phyloP scores from a whole-genome alignment of 2,797 vertebrate species.

The Scyliorhinus canicula region DNA sequence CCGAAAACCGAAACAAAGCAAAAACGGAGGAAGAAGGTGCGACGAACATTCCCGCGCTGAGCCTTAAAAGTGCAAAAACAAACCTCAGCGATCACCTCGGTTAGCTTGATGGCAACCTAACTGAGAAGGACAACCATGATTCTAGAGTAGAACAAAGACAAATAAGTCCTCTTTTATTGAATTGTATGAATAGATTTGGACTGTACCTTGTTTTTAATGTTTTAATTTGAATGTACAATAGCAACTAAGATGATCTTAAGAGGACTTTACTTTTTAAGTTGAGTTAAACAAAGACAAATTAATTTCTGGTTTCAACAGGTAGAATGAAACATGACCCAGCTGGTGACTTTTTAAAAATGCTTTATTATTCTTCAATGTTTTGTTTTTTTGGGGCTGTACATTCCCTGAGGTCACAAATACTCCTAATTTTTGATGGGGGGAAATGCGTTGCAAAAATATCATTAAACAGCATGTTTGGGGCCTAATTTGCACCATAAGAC shows the following conservation, averaged over 20 bases:
- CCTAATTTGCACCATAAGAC: constrained; percentile 15
- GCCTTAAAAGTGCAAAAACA: constrained; percentile 41
- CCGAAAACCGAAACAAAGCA: constrained; percentile 54
- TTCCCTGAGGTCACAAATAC: background rate
- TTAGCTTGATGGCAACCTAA: background rate
- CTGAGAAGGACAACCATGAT: constrained; percentile 36
- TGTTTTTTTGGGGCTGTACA: background rate
- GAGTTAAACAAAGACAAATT: constrained; percentile 21
- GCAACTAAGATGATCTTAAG: constrained; percentile 32
- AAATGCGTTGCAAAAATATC: background rate
- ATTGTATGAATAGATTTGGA: constrained; percentile 24
- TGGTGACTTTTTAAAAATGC: background rate
- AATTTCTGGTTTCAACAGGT: constrained; percentile 30
- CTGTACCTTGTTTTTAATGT: constrained; percentile 17
- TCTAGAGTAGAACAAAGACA: constrained; percentile 47
- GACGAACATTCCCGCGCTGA: constrained; percentile 86
- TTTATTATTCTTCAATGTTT: constrained; percentile 12
- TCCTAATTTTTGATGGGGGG: constrained; percentile 16
- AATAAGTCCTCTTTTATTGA: constrained; percentile 40
- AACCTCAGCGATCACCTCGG: constrained; percentile 17
- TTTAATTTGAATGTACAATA: constrained; percentile 28
- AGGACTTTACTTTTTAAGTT: constrained; percentile 18
- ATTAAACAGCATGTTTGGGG: too few relatives aligned
- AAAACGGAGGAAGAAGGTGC: constrained; percentile 76
- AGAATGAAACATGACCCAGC: background rate